Evolutionary conservation across 1,140 invertebrate genomes (phyloP).

Genomic region (Caenorhabditis inopinata): DNA sequence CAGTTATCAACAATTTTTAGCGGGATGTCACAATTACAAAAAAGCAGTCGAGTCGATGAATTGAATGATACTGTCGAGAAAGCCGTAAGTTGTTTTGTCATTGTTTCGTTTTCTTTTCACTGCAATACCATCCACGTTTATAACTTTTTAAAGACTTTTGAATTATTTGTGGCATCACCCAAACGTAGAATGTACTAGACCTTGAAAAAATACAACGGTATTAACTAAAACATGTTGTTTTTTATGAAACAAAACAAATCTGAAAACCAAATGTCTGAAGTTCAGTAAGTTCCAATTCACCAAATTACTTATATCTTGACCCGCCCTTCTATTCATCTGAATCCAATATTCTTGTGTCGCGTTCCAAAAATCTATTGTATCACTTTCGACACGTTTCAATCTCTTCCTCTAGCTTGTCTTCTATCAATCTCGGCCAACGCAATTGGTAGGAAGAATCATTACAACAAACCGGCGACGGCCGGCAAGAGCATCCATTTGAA

Average conservation of each 20-base stretch:
- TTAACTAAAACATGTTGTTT: background rate
- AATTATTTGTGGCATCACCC: too few species aligned
- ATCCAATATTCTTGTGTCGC: background rate
- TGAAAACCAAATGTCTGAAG: background rate
- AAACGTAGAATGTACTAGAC: too few species aligned
- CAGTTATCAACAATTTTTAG: too few species aligned
- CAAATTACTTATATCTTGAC: slow-evolving; percentile 21
- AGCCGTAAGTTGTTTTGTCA: background rate
- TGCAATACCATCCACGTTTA: too few species aligned
- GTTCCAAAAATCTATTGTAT: background rate
- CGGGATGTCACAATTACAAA: background rate
- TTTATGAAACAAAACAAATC: background rate
- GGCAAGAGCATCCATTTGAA: background rate
- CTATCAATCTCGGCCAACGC: slow-evolving; percentile 31
- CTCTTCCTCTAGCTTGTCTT: background rate
- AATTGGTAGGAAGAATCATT: slow-evolving; percentile 31
- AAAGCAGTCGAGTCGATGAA: slow-evolving; percentile 2
- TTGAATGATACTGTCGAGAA: background rate
- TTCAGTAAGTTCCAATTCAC: background rate
- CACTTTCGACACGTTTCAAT: background rate
- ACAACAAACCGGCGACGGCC: background rate
- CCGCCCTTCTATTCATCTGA: background rate
- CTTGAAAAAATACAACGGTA: too few species aligned
- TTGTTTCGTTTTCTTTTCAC: too few species aligned
- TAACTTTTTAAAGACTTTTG: too few species aligned